Evolutionary conservation across 1,140 invertebrate genomes (phyloP).

Genomic region (Brachionus koreanus): DNA sequence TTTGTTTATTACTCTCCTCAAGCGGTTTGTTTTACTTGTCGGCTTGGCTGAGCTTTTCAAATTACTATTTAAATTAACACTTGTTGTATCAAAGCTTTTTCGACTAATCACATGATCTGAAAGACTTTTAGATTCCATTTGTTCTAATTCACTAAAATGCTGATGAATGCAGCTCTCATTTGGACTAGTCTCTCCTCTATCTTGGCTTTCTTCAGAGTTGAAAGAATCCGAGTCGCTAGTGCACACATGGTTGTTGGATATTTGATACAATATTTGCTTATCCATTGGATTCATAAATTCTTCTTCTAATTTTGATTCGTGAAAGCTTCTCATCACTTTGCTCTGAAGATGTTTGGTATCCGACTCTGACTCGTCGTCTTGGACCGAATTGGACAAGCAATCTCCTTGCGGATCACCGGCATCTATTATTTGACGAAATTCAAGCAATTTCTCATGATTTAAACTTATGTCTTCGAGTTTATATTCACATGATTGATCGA

Average conservation of each 20-base stretch:
- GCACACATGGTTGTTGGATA: background rate
- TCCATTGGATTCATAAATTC: slow-evolving; percentile 16
- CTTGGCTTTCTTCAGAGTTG: background rate
- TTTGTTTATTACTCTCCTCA: background rate
- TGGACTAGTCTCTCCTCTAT: background rate
- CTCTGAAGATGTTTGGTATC: background rate
- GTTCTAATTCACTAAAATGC: background rate
- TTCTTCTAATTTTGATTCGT: background rate
- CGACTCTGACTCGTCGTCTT: background rate
- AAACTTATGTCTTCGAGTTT: background rate
- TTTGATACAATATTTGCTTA: slow-evolving; percentile 20
- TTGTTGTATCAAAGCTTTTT: slow-evolving; percentile 18
- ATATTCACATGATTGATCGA: background rate
- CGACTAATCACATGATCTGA: background rate
- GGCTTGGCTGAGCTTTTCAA: background rate
- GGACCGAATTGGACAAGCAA: background rate
- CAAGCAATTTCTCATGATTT: background rate
- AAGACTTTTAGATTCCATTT: slow-evolving; percentile 4
- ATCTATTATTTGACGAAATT: background rate
- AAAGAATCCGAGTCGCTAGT: background rate
- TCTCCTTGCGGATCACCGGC: background rate
- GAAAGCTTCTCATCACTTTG: background rate
- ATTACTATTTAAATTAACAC: background rate
- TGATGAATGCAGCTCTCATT: background rate
- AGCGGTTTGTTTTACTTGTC: background rate